Conservation (phyloP, 2,113 vertebrate genomes). For the Sciurus niger region DNA sequence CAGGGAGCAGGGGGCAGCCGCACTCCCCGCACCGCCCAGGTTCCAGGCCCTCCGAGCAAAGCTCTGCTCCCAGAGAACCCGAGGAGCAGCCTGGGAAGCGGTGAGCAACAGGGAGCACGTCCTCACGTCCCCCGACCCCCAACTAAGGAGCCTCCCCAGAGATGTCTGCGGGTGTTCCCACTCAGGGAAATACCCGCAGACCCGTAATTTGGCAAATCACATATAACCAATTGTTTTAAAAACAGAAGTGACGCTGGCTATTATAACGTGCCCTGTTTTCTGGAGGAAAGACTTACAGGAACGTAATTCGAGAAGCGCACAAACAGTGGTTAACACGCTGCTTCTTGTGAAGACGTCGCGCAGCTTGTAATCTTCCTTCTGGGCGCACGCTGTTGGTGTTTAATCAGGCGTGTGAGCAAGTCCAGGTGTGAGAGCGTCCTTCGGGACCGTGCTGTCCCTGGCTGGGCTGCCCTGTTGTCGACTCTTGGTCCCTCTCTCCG, state of each 20-base stretch:
- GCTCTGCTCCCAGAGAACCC: background rate
- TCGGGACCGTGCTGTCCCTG: conserved; percentile 86
- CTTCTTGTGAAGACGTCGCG: conserved; percentile 87
- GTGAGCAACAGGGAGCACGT: background rate
- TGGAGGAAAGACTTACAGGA: conserved; percentile 87
- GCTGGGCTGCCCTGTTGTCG: conserved; percentile 77
- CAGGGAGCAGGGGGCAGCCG: accelerated
- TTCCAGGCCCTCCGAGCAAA: background rate
- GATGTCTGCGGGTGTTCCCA: conserved; percentile 74
- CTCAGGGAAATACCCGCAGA: conserved; percentile 72
- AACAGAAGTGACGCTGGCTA: conserved; percentile 86
- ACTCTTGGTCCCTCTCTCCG: conserved; percentile 77
- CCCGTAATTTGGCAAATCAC: conserved; percentile 84
- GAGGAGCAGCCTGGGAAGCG: background rate
- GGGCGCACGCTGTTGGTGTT: conserved; percentile 86
- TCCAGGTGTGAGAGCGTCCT: conserved; percentile 88
- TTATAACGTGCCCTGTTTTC: conserved; percentile 86
- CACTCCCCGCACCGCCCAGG: accelerated
- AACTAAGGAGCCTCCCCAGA: conserved; percentile 58
- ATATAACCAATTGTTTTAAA: conserved; percentile 87
- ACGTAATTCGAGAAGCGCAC: conserved; percentile 87
- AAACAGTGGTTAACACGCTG: conserved; percentile 86
- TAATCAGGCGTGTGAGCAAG: conserved; percentile 86
- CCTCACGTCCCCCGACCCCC: background rate
- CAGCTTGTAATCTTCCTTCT: conserved; percentile 89